Evolutionary conservation across 2,888 invertebrate genomes (phyloP).

Genomic region (Oligia latruncula): DNA sequence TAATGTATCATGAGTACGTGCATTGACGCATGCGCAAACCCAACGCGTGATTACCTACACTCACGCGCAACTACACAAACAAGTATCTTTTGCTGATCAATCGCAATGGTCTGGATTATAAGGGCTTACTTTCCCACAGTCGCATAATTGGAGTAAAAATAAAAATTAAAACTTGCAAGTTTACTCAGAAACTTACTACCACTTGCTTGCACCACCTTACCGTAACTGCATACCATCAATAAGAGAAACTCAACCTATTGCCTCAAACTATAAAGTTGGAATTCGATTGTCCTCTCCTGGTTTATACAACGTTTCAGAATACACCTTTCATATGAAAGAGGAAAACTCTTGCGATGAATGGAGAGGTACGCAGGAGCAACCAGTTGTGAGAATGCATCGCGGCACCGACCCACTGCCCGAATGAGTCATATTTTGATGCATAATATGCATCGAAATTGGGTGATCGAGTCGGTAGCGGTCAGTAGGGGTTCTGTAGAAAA

Average conservation of each 20-base stretch:
- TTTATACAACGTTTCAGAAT: slow-evolving; percentile 41
- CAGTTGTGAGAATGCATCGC: slow-evolving; percentile 76
- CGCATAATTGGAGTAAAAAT: slow-evolving; percentile 72
- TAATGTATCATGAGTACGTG: slow-evolving; percentile 37
- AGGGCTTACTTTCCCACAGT: slow-evolving; percentile 73
- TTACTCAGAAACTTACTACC: slow-evolving; percentile 76
- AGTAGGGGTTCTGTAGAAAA: slow-evolving; percentile 35
- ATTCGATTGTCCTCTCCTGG: not conserved
- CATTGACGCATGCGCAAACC: slow-evolving; percentile 54
- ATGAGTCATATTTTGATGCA: slow-evolving; percentile 76
- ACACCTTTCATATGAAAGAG: slow-evolving; percentile 50
- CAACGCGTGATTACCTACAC: slow-evolving; percentile 34
- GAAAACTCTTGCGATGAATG: slow-evolving; percentile 68
- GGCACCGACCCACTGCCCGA: slow-evolving; percentile 81
- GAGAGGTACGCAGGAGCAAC: slow-evolving; percentile 66
- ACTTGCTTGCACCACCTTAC: slow-evolving; percentile 3
- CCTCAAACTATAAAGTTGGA: not conserved
- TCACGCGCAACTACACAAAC: slow-evolving; percentile 45
- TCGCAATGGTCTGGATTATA: slow-evolving; percentile 59
- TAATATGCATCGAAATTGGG: slow-evolving; percentile 43
- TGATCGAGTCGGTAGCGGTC: slow-evolving; percentile 23
- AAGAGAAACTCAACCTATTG: slow-evolving; percentile 36
- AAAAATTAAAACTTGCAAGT: slow-evolving; percentile 61
- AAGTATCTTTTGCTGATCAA: slow-evolving; percentile 46
- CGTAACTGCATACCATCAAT: not conserved